Evolutionary conservation across 2,888 invertebrate genomes (phyloP).

Genomic region (Tipula unca): DNA sequence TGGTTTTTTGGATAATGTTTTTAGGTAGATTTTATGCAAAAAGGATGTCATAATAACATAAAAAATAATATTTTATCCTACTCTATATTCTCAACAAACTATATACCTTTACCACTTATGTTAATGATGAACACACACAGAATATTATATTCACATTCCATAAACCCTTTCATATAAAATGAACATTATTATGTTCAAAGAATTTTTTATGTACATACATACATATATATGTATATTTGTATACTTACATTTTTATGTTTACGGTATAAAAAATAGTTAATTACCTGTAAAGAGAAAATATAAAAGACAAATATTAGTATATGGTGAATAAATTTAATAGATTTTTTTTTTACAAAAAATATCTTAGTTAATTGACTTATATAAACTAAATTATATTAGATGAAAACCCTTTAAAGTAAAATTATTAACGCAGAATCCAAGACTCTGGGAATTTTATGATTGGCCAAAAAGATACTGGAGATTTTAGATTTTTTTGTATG

Average conservation of each 20-base stretch:
- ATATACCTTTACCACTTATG: neutral
- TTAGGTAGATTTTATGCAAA: neutral
- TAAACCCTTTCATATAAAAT: neutral
- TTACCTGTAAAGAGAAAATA: neutral
- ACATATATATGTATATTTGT: neutral
- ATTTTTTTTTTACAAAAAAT: neutral
- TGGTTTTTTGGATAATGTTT: neutral
- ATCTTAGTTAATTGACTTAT: neutral
- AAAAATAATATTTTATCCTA: neutral
- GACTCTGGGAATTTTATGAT: too few relatives aligned
- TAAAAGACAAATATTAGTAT: neutral
- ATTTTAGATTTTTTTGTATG: too few relatives aligned
- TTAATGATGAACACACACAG: neutral
- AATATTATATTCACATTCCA: neutral
- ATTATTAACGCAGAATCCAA: too few relatives aligned
- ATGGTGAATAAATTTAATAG: neutral
- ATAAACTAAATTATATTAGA: neutral
- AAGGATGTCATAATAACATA: neutral
- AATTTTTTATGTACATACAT: neutral
- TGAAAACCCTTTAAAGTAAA: too few relatives aligned
- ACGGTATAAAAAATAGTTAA: neutral
- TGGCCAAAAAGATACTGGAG: too few relatives aligned
- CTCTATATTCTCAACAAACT: neutral
- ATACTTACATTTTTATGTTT: neutral
- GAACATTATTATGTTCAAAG: neutral